A percentile compares a stretch with the other conserved stretches of the same genome.
These are phyloP conservation scores for Diplodus sargus DNA, from an alignment of 2,797 vertebrate genomes.

Conservation along the genomic window DNA sequence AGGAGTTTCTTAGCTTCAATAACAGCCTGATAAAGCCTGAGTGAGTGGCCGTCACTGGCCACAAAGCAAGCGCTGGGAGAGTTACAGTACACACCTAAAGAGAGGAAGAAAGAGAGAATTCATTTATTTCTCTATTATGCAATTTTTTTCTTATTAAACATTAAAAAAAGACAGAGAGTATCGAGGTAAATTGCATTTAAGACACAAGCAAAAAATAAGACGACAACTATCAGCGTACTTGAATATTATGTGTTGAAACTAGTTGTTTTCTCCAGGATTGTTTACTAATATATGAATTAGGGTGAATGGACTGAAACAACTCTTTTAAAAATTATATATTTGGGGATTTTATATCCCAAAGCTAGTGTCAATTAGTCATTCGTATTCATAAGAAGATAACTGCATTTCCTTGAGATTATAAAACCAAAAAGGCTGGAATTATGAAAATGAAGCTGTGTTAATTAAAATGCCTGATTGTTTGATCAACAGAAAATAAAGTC, in stretches of 20 bases:
- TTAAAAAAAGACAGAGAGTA: neutral
- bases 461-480: neutral
- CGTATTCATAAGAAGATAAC: constrained; percentile 9
- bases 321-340: neutral
- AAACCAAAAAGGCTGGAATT: constrained; percentile 16
- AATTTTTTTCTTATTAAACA: neutral
- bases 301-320: neutral
- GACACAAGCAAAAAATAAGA: constrained; percentile 1
- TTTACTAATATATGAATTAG: constrained; percentile 25
- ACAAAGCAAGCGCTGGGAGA: constrained; percentile 99
- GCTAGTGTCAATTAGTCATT: constrained; percentile 14
- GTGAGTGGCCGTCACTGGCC: constrained; percentile 95
- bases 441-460: constrained; percentile 26
- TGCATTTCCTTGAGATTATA: neutral
- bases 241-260: neutral
- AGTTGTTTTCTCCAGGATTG: neutral
- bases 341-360: neutral
- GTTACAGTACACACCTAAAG: constrained; percentile 93
- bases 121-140: neutral
- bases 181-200: neutral
- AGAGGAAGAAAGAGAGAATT: neutral
- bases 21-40: constrained; percentile 97
- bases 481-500: constrained; percentile 12
- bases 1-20: constrained; percentile 98
- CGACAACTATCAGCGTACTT: neutral